Base-by-base conservation (phyloP, 2,797 vertebrate genomes). In the Periophthalmus magnuspinnatus region DNA sequence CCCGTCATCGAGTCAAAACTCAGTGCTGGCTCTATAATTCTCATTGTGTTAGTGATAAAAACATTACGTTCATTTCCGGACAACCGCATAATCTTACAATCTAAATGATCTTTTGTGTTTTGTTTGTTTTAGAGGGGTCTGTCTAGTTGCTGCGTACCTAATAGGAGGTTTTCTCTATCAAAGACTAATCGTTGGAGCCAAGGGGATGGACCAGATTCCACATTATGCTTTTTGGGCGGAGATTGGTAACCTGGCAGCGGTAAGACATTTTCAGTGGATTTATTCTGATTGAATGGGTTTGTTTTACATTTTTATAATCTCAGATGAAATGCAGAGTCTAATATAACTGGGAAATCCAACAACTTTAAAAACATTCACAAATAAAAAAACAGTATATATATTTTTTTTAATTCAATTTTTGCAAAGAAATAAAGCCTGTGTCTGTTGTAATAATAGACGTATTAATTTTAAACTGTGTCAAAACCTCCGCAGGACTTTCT, bases 181-280 rank as follows among this genome's bases (percentile, higher is more conserved):
- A 84, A 93, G 98, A 56, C 88, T 99, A 28, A 80, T 99, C n/a
- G 95, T 99, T 17, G 97, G 97, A 76, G 98, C 97, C 67, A 99
- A 99, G 85, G 98, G 98, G 55, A 94, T 97, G 93, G 97, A 98
- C 60, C 98, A 99, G 69, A 96, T 99, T 74, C 98, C 98, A 19
- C 96, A 99, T 86, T 91, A 95, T 62, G 87, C 94, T 71, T 98
- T 99, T 87, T 99, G 98, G 98, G 92, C 94, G 76, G 96, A 99
- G 78, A 79, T 99, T 50, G 97, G 97, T 74, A 99, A 98, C 81
- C 86, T 99, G 68, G 78, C 96, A 80, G 97, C 97, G 54, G 97
- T 99, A 91, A 96, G 81, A 14, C 5, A 7, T 1, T 8, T 65
- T 65, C 7, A 34, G 6, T 19, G 16, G 0, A 41, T 47, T 0